Conservation (phyloP, 2,888 invertebrate genomes). For the Protophormia terraenovae region DNA sequence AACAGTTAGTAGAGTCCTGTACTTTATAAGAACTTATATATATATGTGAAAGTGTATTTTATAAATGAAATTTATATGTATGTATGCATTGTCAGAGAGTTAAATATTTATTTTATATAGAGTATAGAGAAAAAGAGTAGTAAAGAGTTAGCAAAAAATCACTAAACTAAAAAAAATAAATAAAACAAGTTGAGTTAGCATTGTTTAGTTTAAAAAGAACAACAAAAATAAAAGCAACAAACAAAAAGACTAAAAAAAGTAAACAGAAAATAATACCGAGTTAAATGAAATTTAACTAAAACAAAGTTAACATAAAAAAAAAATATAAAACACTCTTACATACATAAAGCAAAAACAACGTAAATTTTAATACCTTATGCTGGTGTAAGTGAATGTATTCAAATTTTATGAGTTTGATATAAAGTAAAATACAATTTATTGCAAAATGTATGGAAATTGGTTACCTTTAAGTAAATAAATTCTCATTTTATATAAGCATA, state of each 20-base stretch:
- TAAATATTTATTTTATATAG: slow-evolving; percentile 20
- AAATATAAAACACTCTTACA: not conserved
- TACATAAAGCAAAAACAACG: not conserved
- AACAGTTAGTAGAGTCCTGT: not conserved
- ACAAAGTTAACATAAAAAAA: not conserved
- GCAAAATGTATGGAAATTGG: too few species aligned
- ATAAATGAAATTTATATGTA: slow-evolving; percentile 14
- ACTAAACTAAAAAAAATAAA: slow-evolving; percentile 1
- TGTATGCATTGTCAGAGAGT: not conserved
- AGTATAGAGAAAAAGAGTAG: not conserved
- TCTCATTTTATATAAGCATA: too few species aligned
- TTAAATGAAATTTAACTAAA: slow-evolving; percentile 23
- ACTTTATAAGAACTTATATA: not conserved
- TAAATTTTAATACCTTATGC: too few species aligned
- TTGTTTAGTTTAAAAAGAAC: not conserved
- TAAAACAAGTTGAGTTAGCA: not conserved
- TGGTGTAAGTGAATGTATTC: too few species aligned
- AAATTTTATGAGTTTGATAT: too few species aligned
- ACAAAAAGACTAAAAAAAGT: not conserved
- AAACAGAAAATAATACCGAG: not conserved
- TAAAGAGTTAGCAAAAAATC: not conserved
- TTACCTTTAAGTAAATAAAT: too few species aligned
- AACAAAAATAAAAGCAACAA: not conserved
- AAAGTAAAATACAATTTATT: too few species aligned
- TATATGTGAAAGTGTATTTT: not conserved